A percentile compares a stretch with the other conserved stretches of the same genome.
phyloP scores from a whole-genome alignment of 2,797 vertebrate species.

The Arremon brunneinucha region DNA sequence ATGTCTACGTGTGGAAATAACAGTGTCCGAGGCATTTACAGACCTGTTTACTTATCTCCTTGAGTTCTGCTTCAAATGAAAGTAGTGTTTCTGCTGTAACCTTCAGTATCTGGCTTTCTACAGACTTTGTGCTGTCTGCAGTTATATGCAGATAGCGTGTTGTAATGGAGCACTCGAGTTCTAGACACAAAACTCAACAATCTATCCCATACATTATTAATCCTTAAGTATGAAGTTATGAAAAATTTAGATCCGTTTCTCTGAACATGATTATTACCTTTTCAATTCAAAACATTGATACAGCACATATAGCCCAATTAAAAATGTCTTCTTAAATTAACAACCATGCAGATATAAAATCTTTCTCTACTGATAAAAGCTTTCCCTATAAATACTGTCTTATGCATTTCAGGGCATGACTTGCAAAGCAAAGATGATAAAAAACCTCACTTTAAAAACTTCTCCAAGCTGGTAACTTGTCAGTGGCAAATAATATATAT shows the following conservation, averaged over 20 bases:
- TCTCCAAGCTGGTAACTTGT: neutral
- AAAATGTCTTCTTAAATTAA: constrained; percentile 4
- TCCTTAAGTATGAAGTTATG: constrained; percentile 42
- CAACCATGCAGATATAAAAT: neutral
- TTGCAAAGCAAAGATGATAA: constrained; percentile 10
- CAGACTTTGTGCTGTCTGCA: neutral
- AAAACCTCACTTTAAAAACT: constrained; percentile 26
- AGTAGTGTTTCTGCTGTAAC: neutral
- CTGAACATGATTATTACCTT: constrained; percentile 16
- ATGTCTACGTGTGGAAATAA: neutral
- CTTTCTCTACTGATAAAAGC: neutral
- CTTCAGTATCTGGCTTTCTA: neutral
- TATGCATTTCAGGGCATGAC: neutral
- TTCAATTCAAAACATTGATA: neutral
- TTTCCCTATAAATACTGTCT: neutral
- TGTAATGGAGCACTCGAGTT: neutral
- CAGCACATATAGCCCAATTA: neutral
- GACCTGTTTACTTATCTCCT: neutral
- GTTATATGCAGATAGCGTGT: neutral
- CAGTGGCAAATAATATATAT: neutral
- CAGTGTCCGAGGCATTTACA: neutral
- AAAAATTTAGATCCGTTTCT: constrained; percentile 44
- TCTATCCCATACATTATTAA: constrained; percentile 35
- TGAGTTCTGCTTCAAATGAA: neutral
- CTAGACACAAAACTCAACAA: constrained; percentile 7